A percentile compares a stretch with the other conserved stretches of the same genome.
Evolutionary conservation across 2,888 invertebrate genomes (phyloP).

Genomic region (Drosophila histrio): DNA sequence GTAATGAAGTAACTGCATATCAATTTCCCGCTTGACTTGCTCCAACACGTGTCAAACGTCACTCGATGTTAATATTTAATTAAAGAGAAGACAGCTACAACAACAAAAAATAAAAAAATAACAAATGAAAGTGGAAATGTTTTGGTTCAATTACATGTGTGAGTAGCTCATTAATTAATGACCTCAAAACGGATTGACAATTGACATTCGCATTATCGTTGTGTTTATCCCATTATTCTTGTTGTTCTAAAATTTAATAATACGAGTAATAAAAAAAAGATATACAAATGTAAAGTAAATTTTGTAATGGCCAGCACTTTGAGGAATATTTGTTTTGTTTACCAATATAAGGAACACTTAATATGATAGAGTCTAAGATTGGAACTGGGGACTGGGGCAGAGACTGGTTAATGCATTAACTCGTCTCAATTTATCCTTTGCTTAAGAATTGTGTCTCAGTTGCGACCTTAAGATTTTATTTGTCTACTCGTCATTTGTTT

Average conservation of each 20-base stretch:
- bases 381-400: neutral
- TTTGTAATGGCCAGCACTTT: neutral
- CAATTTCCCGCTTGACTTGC: neutral
- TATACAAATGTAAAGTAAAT: slow-evolving; percentile 1
- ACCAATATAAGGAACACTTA: neutral
- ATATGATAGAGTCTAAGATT: neutral
- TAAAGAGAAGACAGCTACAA: neutral
- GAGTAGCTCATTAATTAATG: slow-evolving; percentile 17
- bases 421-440: slow-evolving; percentile 3
- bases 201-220: slow-evolving; percentile 6
- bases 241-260: neutral
- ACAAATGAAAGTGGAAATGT: slow-evolving; percentile 10
- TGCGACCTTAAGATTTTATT: slow-evolving; percentile 49
- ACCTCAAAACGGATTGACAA: slow-evolving; percentile 29
- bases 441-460: slow-evolving; percentile 17
- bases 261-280: neutral
- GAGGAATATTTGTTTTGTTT: neutral
- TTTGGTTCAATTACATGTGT: slow-evolving; percentile 15
- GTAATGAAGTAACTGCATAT: slow-evolving; percentile 9
- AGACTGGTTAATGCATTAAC: slow-evolving; percentile 45
- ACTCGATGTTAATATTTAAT: slow-evolving; percentile 25
- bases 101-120: neutral
- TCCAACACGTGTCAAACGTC: slow-evolving; percentile 18
- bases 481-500: slow-evolving; percentile 58
- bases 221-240: neutral